Conservation (phyloP, 2,113 vertebrate genomes). For the Channa argus region DNA sequence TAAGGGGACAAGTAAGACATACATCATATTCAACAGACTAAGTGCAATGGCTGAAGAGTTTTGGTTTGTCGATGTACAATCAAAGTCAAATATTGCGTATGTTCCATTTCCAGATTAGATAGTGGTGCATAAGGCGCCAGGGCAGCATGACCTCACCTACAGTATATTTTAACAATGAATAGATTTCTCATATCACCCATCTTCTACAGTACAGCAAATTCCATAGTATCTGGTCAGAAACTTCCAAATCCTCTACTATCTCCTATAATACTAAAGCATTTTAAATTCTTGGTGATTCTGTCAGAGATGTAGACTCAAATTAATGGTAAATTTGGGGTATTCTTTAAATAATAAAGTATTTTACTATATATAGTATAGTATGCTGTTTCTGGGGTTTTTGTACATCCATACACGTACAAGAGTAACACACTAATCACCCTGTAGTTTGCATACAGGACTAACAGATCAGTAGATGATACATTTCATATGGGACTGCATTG, state of each 20-base stretch:
- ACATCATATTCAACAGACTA: background rate
- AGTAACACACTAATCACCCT: too few relatives aligned
- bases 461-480: too few relatives aligned
- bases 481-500: too few relatives aligned
- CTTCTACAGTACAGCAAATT: background rate
- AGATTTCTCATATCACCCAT: background rate
- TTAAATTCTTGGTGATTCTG: background rate
- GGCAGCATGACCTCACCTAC: background rate
- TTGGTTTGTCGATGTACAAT: background rate
- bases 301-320: background rate
- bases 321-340: too few relatives aligned
- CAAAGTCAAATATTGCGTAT: background rate
- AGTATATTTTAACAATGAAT: background rate
- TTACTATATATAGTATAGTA: too few relatives aligned
- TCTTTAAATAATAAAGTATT: too few relatives aligned
- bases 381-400: background rate
- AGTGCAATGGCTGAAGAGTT: background rate
- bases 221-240: background rate
- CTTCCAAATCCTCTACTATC: too few relatives aligned
- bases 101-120: background rate
- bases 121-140: background rate
- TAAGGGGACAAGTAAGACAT: constrained; percentile 91
- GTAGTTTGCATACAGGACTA: too few relatives aligned
- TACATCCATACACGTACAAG: too few relatives aligned
- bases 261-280: background rate